phyloP scores from a whole-genome alignment of 2,888 invertebrate genomes.

The Athalia rosae region DNA sequence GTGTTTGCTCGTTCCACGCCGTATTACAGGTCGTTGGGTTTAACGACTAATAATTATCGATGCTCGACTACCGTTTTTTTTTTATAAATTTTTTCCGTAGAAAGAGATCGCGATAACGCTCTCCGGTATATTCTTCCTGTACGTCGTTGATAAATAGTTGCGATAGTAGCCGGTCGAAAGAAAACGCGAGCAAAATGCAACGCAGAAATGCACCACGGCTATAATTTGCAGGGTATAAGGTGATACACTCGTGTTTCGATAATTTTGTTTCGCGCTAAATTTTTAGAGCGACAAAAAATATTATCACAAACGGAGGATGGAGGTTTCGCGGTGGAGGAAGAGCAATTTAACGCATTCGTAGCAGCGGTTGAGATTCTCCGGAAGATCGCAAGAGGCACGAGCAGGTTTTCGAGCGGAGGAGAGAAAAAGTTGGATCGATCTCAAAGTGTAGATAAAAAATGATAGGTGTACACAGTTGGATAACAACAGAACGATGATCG shows the following conservation, averaged over 20 bases:
- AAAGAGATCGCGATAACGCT: constrained; percentile 62
- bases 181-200: too few species aligned
- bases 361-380: too few species aligned
- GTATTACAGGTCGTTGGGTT: constrained; percentile 64
- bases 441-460: constrained; percentile 5
- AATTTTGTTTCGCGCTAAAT: too few species aligned
- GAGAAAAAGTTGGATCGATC: constrained; percentile 6
- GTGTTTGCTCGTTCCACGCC: constrained; percentile 38
- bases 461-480: constrained; percentile 22
- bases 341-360: too few species aligned
- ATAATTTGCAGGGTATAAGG: too few species aligned
- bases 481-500: constrained; percentile 26
- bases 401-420: background rate
- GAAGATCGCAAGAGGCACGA: too few species aligned
- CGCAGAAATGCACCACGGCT: constrained; percentile 32
- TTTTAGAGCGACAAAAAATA: too few species aligned
- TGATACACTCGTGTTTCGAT: too few species aligned
- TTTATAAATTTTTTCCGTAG: constrained; percentile 41
- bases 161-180: constrained; percentile 58
- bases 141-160: constrained; percentile 60
- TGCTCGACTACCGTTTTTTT: constrained; percentile 57
- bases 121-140: constrained; percentile 61
- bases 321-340: too few species aligned
- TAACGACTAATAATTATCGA: constrained; percentile 71
- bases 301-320: too few species aligned